Conservation (phyloP, 2,113 vertebrate genomes). For the Dascyllus trimaculatus region DNA sequence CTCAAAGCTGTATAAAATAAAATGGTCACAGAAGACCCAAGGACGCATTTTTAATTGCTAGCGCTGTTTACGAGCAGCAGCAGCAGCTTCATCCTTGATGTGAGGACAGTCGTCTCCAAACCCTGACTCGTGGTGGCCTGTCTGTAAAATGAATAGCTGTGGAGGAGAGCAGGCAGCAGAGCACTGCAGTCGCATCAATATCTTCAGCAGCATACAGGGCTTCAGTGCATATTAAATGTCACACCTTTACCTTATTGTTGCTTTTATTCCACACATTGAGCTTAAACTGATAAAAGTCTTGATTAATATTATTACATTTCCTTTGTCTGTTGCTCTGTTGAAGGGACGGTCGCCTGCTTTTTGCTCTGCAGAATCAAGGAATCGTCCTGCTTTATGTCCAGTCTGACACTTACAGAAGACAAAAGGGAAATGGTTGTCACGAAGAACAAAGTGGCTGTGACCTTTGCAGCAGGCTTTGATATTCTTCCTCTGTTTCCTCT, state of each 20-base stretch:
- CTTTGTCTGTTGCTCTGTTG: constrained; percentile 30
- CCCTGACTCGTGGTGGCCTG: constrained; percentile 46
- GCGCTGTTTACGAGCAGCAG: constrained; percentile 35
- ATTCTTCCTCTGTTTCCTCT: constrained; percentile 48
- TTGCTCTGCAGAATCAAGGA: constrained; percentile 52
- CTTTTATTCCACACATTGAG: background rate
- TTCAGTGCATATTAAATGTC: constrained; percentile 30
- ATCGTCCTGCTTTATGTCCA: constrained; percentile 57
- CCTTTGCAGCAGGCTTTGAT: constrained; percentile 82
- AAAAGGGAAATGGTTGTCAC: constrained; percentile 77
- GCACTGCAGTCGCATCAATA: constrained; percentile 67
- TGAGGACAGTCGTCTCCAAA: constrained; percentile 32
- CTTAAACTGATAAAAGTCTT: too few relatives aligned
- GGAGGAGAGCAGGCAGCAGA: constrained; percentile 39
- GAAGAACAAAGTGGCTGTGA: constrained; percentile 79
- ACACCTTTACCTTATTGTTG: background rate
- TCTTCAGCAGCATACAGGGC: constrained; percentile 27
- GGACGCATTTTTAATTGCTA: constrained; percentile 1
- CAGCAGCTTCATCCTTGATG: constrained; percentile 23
- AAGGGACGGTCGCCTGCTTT: constrained; percentile 48
- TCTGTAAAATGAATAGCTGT: constrained; percentile 47
- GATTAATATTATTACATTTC: background rate
- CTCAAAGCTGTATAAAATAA: background rate
- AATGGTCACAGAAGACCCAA: background rate
- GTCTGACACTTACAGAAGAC: constrained; percentile 68